Base-by-base conservation (phyloP, 1,140 invertebrate genomes). In the Drosophila athabasca region DNA sequence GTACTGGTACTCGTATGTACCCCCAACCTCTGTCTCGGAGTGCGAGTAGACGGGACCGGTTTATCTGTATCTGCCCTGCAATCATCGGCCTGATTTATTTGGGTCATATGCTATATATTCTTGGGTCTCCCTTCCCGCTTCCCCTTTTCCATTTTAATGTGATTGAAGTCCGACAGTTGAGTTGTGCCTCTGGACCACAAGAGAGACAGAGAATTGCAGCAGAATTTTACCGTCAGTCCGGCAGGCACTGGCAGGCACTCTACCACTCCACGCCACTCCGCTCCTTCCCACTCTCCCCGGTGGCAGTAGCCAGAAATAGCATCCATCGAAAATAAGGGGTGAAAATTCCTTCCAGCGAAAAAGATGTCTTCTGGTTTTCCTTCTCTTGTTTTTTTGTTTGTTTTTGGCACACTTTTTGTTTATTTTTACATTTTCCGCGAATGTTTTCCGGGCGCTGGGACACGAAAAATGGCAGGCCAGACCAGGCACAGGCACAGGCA, bases 121-220 rank as follows among this genome's bases (percentile, higher is more conserved):
- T 13, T 45, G 43, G 41, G 3, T 24, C 24, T 26, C 24, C 24
- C 0, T 6, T 6, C 22, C 24, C 24, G 4, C 5, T 26, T 6
- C 24, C 41, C 55, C 44, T 41, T 54, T 66, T 31, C 8, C 65
- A 66, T 82, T 71, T 84, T 60, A 76, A 65, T 85, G 69, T 83
- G 80, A 85, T 78, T 75, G 82, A 82, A 85, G 74, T 70, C 75
- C 48, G 80, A 83, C 79, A 83, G 70, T 83, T 82, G 75, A 82
- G 74, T 75, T 79, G 76, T 70, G 76, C 65, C 69, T 80, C 66
- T 67, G 44, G 58, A 53, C 61, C 79, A 19, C 17, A 19, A 74
- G 49, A 60, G 35, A 11, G 35, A 5, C 35, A 4, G 11, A 13
- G 76, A 64, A 79, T 73, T 74, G 76, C 73, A 65, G 43, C 57